phyloP scores from a whole-genome alignment of 2,113 vertebrate species.

The Ptilorrhoa leucosticta region DNA sequence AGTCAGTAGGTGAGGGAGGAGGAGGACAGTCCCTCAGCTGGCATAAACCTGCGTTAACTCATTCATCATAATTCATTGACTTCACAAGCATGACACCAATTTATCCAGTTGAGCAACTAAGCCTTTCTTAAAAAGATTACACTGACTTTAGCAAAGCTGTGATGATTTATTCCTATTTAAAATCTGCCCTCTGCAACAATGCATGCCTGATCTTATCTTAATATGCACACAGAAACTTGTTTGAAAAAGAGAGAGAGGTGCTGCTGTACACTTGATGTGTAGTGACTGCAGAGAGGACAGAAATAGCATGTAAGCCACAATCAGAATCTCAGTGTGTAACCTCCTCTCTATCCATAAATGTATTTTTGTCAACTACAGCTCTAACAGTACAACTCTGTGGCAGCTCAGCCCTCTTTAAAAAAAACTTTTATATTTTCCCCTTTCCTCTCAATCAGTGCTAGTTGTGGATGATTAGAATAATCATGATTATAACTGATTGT shows the following conservation, averaged over 20 bases:
- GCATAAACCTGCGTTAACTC: neutral
- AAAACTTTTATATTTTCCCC: neutral
- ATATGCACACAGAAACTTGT: neutral
- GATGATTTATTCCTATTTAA: neutral
- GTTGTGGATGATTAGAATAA: neutral
- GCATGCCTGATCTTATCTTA: neutral
- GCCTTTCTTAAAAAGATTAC: neutral
- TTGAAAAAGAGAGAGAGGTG: neutral
- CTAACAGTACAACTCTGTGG: neutral
- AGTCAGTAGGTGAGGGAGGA: neutral
- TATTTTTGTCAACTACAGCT: neutral
- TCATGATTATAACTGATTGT: neutral
- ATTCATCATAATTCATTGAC: neutral
- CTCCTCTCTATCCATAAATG: neutral
- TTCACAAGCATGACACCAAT: neutral
- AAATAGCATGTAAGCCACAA: neutral
- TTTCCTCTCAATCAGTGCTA: neutral
- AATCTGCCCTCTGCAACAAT: neutral
- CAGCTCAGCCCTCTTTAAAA: neutral
- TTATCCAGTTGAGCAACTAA: neutral
- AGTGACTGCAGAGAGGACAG: neutral
- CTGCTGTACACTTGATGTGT: neutral
- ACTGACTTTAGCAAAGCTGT: neutral
- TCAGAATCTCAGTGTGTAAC: neutral
- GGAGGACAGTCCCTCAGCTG: neutral